Base-by-base conservation (phyloP, 2,797 vertebrate genomes). In the Oreortyx pictus region DNA sequence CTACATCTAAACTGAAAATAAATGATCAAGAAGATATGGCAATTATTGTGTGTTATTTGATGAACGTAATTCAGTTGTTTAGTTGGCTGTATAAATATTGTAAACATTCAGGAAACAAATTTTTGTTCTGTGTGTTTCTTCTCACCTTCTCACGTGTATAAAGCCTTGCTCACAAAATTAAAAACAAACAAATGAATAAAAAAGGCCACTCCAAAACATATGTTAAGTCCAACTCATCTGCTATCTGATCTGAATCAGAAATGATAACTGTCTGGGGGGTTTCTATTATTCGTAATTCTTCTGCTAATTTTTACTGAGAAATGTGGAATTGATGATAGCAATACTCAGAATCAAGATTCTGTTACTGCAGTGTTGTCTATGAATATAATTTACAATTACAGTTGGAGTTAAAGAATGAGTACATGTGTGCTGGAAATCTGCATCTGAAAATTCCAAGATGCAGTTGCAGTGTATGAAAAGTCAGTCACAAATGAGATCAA, bases 1-100 rank as follows among this genome's bases (percentile, higher is more conserved):
- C 57, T 90, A 9, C 87, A 88, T 87, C 78, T 87, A 90, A 95
- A 95, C 60, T 61, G 79, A 82, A 94, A 89, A 95, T 72, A 76
- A 87, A 37, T 23, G 0, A 75, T 49, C 6, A 29, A 35, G 41
- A 66, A 83, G 20, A 59, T 66, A 12, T 4, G n/a, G 17, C 9
- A 84, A 44, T 76, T 82, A 50, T 24, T 50, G 7, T 22, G 17
- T 54, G 72, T 18, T 49, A 59, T 39, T 79, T 76, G 64, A 29
- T 81, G 17, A 79, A 39, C 7, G 9, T 33, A 50, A 39, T 68
- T 75, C 25, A 50, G 1, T 70, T 61, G 52, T 20, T 60, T 73
- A 65, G 8, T 8, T 76, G 31, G 29, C 15, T 39, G 8, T 33
- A 29, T 57, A 72, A 70, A 54, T 82, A 27, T 67, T 77, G 6